Evolutionary conservation across 2,888 invertebrate species (phyloP), one percentile per base, ranked within the genome.

Genomic region (Caenorhabditis parvicauda): DNA sequence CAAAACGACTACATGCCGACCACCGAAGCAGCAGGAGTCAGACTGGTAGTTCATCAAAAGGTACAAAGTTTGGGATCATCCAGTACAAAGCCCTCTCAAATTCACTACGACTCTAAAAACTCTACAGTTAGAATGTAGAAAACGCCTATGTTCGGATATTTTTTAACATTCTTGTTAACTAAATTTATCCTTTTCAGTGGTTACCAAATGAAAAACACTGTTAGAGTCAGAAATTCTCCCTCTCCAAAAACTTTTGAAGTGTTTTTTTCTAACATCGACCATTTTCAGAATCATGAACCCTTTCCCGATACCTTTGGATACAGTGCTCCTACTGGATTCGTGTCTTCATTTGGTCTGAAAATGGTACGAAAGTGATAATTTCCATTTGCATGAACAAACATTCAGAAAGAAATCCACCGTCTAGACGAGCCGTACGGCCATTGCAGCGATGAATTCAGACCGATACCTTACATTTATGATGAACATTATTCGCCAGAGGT

Each of bases 241-340:
- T n/a, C n/a, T n/a, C n/a, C n/a, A n/a, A n/a, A n/a, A n/a, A n/a
- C n/a, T n/a, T n/a, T n/a, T n/a, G n/a, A n/a, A n/a, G n/a, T n/a
- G n/a, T n/a, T n/a, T n/a, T n/a, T n/a, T n/a, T n/a, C n/a, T n/a
- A n/a, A n/a, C n/a, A n/a, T n/a, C n/a, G n/a, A 9, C 21, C n/a
- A 5, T 38, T 3, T 39, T 41, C 73, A 80, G 53, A 73, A 74
- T 48, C 75, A 81, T 45, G 75, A 77, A 38, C 76, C 80, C 0
- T 81, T 81, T 50, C 81, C 81, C 1, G 81, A 80, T 48, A 79
- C 76, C 2, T 80, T 80, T 42, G 80, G 81, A 25, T 81, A 81
- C 60, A 67, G 66, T 43, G 81, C 81, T 3, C 81, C 81, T 0
- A 77, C 77, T 5, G 81, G 81, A 6, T 77, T 80, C 54, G 70